Evolutionary conservation across 2,113 vertebrate genomes (phyloP), one percentile per base, ranked within the genome.

Genomic region (Antigone vipio): DNA sequence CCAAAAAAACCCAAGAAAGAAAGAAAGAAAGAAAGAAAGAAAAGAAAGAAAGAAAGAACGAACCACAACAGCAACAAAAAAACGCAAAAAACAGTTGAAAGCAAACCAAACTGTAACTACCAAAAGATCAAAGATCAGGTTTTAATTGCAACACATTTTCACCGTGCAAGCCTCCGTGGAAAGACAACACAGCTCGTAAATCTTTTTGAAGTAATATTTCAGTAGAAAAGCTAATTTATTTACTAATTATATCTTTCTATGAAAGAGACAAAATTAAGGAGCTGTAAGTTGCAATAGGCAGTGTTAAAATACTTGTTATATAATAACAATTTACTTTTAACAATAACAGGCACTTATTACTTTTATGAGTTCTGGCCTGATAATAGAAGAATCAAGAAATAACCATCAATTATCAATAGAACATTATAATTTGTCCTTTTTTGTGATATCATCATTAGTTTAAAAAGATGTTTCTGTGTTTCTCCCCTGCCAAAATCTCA

Each of bases 341-440:
- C 96, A 97, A 98, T 96, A 96, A 95, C 78, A 96, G 88, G 93
- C 93, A 88, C 69, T 96, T 97, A 97, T 97, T 97, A 97, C 55
- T 98, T 97, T 96, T 97, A 97, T 98, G 95, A 97, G 93, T 97
- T 97, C 94, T 98, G 96, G 97, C 93, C 96, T 95, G 88, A 97
- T 97, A 97, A 97, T 95, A 96, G 93, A 95, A 97, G 96, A 96
- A 95, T 97, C 85, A 95, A 94, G 95, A 95, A 95, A 95, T 93
- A 97, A 98, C 96, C 94, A 96, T 85, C 97, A 98, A 97, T 98
- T 98, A 98, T 73, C 94, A 96, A 98, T 95, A 96, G 84, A 97
- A 97, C 97, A 96, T 97, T 97, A 97, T 97, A 98, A 98, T 97
- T 97, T 97, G 95, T 95, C 72, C 58, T 90, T 95, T 96, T 96